Base-by-base conservation (phyloP, 1,140 invertebrate genomes). In the Zaprionus davidi region DNA sequence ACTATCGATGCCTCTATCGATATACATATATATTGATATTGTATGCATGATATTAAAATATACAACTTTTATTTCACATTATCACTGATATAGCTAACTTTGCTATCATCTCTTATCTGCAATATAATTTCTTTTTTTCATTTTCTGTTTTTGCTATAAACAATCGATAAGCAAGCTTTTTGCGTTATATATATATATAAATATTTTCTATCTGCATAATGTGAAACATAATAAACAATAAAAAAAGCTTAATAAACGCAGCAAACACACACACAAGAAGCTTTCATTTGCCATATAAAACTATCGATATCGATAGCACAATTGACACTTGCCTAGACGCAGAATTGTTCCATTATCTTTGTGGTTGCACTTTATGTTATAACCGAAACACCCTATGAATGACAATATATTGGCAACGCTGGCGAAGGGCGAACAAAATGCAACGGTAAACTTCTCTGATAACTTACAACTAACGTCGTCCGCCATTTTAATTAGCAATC, bases 401-500 rank as follows among this genome's bases (percentile, higher is more conserved):
- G 46, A 20, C 46, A 51, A 51, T 24, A 51, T 51, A 51, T 51
- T 51, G 46, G 46, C 46, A 51, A 51, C 46, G 20, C 46, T 24
- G 12, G 20, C 20, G 46, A 51, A 24, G 20, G 46, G 46, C 17
- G 20, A 17, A 46, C 41, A 46, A 17, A 46, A 17, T 7, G 41
- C 41, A 46, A 46, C 41, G n/a, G 41, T 46, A 46, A 46, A 46
- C 41, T 46, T 46, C n/a, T 46, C 46, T 24, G 9, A 22, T 56
- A 57, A 56, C 64, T 66, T 66, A 66, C 64, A 66, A 24, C n/a
- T 22, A 56, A 1, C 36, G 3, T 36, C 28, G 6, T 26, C 5
- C n/a, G 64, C 17, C 64, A 66, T 66, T 44, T 44, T 57, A 12
- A 41, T 2, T 65, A 34, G 20, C 46, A 51, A 13, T 51, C 46